Base-by-base conservation (phyloP, 2,113 vertebrate genomes). In the Psephotus haematonotus region DNA sequence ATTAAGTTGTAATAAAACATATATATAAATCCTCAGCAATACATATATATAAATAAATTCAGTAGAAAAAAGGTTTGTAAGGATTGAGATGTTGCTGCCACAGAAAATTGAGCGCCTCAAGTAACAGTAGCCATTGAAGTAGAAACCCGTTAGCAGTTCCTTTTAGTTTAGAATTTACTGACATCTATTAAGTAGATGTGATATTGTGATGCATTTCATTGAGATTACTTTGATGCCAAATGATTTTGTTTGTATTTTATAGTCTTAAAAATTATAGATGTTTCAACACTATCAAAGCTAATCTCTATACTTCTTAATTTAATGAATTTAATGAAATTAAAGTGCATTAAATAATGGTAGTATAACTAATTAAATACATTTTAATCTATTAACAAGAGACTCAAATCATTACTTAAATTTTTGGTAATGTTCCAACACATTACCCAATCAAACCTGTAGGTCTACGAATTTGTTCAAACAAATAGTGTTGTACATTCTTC, bases 351-450 rank as follows among this genome's bases (percentile, higher is more conserved):
- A 79, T 86, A 96, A 80, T 35, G 28, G 55, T 72, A 88, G n/a
- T 80, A 90, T 39, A 86, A 78, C 74, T 92, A 94, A 88, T 89
- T 90, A 78, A 64, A 31, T 84, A 43, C 24, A 70, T 93, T 96
- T 95, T 81, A 46, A 77, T 60, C 17, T 69, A 74, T 77, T 93
- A 59, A 64, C 65, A 93, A 77, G 14, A 2, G 1, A 83, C 46
- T 95, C 71, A 79, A 96, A 57, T 89, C 0, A 81, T 72, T 92
- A 49, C 37, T 95, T 29, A 35, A 53, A 23, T 74, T 91, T 96
- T 68, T 89, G 43, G 9, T 46, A 60, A 8, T 41, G 11, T 82
- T 79, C 31, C 69, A 78, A 78, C 39, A 60, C 0, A 1, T 60
- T 91, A 57, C 43, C 55, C 81, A 82, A 83, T 93, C 50, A 91